Percentiles rank a stretch among this genome's conserved stretches.
These are phyloP conservation scores for Lottia scabra DNA, from an alignment of 2,888 invertebrate species.

Conservation along the genomic window DNA sequence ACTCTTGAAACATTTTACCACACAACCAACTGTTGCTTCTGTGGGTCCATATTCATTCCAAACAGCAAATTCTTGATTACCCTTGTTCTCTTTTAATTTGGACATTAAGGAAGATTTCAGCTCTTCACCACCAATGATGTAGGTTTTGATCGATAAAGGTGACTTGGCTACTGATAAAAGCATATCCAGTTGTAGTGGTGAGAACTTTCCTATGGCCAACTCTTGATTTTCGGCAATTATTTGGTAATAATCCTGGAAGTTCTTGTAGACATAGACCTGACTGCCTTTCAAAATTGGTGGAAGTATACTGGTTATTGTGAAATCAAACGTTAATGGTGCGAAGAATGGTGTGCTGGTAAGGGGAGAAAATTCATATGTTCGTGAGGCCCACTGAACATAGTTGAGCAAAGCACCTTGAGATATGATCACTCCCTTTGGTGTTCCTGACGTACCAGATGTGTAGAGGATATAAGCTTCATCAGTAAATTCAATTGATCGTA, in stretches of 20 bases:
- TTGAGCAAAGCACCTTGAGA: background rate
- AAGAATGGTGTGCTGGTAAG: background rate
- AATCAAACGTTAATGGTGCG: background rate
- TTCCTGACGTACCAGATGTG: constrained; percentile 8
- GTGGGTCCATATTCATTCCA: background rate
- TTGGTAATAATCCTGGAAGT: background rate
- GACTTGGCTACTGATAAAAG: background rate
- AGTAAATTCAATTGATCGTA: background rate
- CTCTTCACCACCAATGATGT: background rate
- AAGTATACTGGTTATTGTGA: background rate
- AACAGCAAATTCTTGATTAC: background rate
- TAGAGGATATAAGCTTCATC: constrained; percentile 1
- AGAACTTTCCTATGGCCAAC: background rate
- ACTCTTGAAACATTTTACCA: background rate
- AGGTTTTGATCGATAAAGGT: background rate
- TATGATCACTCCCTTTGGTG: constrained; percentile 9
- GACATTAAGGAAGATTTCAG: background rate
- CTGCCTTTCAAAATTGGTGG: background rate
- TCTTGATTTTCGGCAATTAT: background rate
- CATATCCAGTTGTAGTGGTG: background rate
- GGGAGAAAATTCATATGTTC: background rate
- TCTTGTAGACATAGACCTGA: background rate
- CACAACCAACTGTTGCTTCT: constrained; percentile 1
- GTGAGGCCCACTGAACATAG: background rate
- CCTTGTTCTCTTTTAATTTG: background rate